Evolutionary conservation across 2,797 vertebrate species (phyloP), one percentile per base, ranked within the genome.

Genomic region (Synaphobranchus kaupii): DNA sequence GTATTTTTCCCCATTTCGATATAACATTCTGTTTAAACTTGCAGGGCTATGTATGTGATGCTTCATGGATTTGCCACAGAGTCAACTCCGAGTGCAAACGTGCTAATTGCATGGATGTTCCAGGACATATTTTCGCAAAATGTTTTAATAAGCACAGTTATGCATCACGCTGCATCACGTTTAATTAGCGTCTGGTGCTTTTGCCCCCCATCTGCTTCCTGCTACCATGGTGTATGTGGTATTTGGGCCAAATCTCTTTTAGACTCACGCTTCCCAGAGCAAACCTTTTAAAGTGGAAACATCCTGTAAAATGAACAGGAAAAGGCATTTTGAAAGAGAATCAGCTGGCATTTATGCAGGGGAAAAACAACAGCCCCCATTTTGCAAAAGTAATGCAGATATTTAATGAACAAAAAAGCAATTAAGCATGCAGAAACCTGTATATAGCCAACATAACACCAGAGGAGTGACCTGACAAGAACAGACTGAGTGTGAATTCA

Each of bases 111-210:
- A 87, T 89, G 88, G 90, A 86, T 89, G 89, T 91, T 91, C 89
- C 91, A 91, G 90, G 91, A 89, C 90, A 83, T 90, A 90, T 91
- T 92, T 92, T 91, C 92, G 91, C 88, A 86, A 88, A 90, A 90
- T 90, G 89, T 92, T 92, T 92, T 92, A 93, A 93, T 91, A 91
- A 91, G 89, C 90, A 90, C 86, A 91, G 87, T 90, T 92, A 91
- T 89, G 90, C 90, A 92, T 92, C 89, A 90, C 89, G 89, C 90
- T 88, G 89, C 89, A 88, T 91, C 89, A 87, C 89, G 90, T 90
- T 90, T 93, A 90, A 92, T 92, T 91, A 93, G 89, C 89, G 31
- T 56, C 52, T n/a, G 81, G 48, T 56, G 50, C 63, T 56, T 20
- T 47, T 4, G 31, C 86, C 86, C 86, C 48, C 66, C 86, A 84